Conservation (phyloP, 2,888 invertebrate species). For the Phengaris arion region DNA sequence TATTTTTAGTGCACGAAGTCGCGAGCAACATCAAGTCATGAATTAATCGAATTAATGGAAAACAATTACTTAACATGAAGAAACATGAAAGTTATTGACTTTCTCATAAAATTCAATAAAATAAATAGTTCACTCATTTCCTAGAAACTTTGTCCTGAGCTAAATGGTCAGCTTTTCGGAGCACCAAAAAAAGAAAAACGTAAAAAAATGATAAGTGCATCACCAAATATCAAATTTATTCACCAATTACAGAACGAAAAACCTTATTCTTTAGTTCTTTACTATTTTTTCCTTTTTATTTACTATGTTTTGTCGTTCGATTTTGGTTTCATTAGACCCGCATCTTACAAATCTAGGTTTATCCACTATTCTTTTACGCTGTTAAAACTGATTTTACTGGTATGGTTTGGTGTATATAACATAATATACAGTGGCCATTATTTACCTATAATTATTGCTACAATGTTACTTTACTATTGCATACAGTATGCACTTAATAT, state of each 20-base stretch:
- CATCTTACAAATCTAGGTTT: background rate
- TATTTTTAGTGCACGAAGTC: no score
- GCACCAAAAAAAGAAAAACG: background rate
- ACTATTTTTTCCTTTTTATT: background rate
- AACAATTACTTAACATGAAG: background rate
- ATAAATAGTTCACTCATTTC: background rate
- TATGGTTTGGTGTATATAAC: background rate
- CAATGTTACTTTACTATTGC: background rate
- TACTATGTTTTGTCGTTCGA: background rate
- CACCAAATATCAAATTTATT: background rate
- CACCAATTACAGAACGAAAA: background rate
- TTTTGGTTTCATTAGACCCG: background rate
- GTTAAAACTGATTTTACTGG: background rate
- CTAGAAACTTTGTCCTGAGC: background rate
- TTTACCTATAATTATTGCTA: background rate
- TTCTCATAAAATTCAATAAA: background rate
- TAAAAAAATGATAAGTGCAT: background rate
- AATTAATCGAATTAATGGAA: background rate
- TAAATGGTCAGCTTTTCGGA: no score
- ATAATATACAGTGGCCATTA: background rate
- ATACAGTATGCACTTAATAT: conserved; percentile 16
- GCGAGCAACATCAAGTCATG: background rate
- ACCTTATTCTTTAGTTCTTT: background rate
- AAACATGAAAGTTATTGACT: background rate
- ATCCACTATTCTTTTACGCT: background rate